Base-by-base conservation (phyloP, 2,113 vertebrate genomes). In the Centropus bengalensis region DNA sequence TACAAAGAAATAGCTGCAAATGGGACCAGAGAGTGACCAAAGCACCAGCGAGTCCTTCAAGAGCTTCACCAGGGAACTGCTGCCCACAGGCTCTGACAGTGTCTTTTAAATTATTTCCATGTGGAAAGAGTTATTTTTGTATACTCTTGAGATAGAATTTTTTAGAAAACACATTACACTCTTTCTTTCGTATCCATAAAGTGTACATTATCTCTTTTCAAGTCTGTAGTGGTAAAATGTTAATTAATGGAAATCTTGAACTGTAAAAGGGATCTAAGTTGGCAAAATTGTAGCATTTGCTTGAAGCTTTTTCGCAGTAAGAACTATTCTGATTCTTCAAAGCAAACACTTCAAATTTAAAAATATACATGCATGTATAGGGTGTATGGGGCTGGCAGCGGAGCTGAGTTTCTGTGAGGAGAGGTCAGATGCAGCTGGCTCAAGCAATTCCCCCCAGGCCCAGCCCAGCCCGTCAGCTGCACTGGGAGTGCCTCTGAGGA, bases 311-410 rank as follows among this genome's bases (percentile, higher is more conserved):
- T 42, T 32, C 23, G 24, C 23, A 24, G 1, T 20, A 44, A 56
- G 27, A 69, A 32, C 33, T 2, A 1, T 24, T 62, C 44, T 11
- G 18, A 51, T 62, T 52, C 15, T 56, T 62, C 51, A 28, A 60
- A 76, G 23, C 18, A 11, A 2, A 5, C 33, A 12, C 12, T 55
- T n/a, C 10, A 13, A 2, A n/a, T 30, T 51, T 49, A 45, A 10
- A 51, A 12, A 12, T 11, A 16, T 15, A 8, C 12, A 4, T 1
- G 1, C 1, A 1, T 22, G 18, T 6, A 40, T 0, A 0, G 18
- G 22, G 19, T 56, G 58, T 12, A 14, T 3, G 6, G n/a, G 36
- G 13, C 73, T 69, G 56, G 26, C 10, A 4, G 42, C 3, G 1
- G 26, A 28, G 30, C 19, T 19, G 18, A 51, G 49, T 15, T 52